phyloP scores from a whole-genome alignment of 2,797 vertebrate species.

The Gouania willdenowi region DNA sequence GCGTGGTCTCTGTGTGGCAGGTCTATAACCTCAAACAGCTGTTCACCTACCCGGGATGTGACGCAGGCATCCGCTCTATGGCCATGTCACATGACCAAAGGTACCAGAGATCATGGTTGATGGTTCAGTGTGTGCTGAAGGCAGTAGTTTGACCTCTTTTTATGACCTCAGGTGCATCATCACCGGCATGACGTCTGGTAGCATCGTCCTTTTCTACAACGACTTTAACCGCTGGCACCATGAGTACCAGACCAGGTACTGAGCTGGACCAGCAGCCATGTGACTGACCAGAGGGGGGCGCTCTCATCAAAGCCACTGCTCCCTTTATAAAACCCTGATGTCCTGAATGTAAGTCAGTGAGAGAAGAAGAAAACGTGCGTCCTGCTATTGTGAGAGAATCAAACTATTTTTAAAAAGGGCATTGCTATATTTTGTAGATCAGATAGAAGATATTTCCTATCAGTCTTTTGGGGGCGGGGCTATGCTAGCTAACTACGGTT shows the following conservation, averaged over 20 bases:
- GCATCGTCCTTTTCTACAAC: conserved; percentile 99
- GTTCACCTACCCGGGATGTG: conserved; percentile 93
- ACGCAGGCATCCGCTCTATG: conserved; percentile 95
- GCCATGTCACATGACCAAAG: conserved; percentile 95
- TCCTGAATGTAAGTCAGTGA: conserved; percentile 69
- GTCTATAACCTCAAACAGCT: conserved; percentile 87
- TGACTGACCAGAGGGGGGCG: conserved; percentile 27
- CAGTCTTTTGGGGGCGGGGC: conserved; percentile 78
- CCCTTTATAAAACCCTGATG: conserved; percentile 58
- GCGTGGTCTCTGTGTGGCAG: conserved; percentile 89
- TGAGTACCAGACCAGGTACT: conserved; percentile 95
- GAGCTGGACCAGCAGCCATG: conserved; percentile 51
- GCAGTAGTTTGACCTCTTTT: too few relatives aligned
- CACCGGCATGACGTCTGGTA: conserved; percentile 95
- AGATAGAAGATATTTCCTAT: conserved; percentile 82
- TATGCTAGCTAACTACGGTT: conserved; percentile 80
- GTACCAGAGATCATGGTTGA: conserved; percentile 73
- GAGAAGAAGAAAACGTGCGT: conserved; percentile 52
- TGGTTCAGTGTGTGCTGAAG: too few relatives aligned
- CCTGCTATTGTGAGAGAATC: conserved; percentile 73
- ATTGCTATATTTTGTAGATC: conserved; percentile 98
- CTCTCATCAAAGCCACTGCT: conserved; percentile 47
- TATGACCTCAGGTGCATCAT: conserved; percentile 92
- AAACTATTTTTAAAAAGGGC: conserved; percentile 94
- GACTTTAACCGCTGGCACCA: conserved; percentile 98